phyloP scores from a whole-genome alignment of 2,888 invertebrate species.

The Campoplex capitator region DNA sequence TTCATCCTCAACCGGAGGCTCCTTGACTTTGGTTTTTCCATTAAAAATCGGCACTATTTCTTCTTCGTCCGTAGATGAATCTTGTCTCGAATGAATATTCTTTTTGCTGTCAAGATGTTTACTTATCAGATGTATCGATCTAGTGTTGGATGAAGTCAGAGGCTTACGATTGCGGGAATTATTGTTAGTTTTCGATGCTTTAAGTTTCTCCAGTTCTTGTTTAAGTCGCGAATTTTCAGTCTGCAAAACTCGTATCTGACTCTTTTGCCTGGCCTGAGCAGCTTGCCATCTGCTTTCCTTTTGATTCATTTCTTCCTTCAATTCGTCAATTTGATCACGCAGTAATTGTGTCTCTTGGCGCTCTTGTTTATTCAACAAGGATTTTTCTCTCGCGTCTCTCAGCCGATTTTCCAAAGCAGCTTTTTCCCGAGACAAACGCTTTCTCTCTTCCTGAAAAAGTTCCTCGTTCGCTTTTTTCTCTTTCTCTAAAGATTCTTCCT shows the following conservation, averaged over 20 bases:
- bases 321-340: slow-evolving; percentile 88
- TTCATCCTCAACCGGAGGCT: slow-evolving; percentile 47
- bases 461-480: slow-evolving; percentile 88
- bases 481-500: slow-evolving; percentile 87
- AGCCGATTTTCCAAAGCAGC: slow-evolving; percentile 88
- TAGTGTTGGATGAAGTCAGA: slow-evolving; percentile 88
- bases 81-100: slow-evolving; percentile 66
- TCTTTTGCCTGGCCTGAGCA: slow-evolving; percentile 90
- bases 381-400: slow-evolving; percentile 87
- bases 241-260: slow-evolving; percentile 90
- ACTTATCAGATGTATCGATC: slow-evolving; percentile 91
- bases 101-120: slow-evolving; percentile 85
- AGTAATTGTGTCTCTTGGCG: slow-evolving; percentile 87
- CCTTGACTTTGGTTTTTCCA: slow-evolving; percentile 40
- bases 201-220: slow-evolving; percentile 88
- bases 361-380: slow-evolving; percentile 90
- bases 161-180: slow-evolving; percentile 87
- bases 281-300: slow-evolving; percentile 91
- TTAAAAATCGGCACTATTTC: slow-evolving; percentile 15
- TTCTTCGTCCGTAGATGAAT: slow-evolving; percentile 72
- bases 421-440: slow-evolving; percentile 89
- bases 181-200: slow-evolving; percentile 87
- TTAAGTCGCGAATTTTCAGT: slow-evolving; percentile 89
- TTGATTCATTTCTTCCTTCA: slow-evolving; percentile 89
- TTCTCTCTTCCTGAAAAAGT: slow-evolving; percentile 89